A percentile compares a stretch with the other conserved stretches of the same genome.
These are phyloP conservation scores for Dromococcyx pavoninus DNA, from an alignment of 2,797 vertebrate species.

Conservation along the genomic window DNA sequence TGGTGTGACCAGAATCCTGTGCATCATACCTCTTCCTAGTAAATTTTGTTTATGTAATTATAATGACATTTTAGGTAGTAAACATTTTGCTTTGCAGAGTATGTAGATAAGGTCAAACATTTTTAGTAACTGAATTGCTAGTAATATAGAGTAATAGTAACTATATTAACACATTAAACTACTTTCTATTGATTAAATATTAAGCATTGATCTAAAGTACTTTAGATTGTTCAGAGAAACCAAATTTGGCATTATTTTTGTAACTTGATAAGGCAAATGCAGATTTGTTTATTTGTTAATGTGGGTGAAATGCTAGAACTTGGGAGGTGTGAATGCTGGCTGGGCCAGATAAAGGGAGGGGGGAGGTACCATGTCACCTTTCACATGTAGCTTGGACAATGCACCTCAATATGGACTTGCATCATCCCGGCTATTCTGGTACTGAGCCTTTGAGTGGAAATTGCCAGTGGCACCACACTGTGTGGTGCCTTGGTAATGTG, in stretches of 20 bases:
- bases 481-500: constrained; percentile 42
- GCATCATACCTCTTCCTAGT: constrained; percentile 43
- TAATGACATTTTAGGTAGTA: constrained; percentile 9
- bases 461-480: background rate
- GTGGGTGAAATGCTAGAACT: background rate
- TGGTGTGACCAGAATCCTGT: constrained; percentile 33
- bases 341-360: constrained; percentile 10
- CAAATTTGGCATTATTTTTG: background rate
- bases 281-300: background rate
- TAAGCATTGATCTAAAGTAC: background rate
- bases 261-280: background rate
- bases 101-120: background rate
- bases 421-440: constrained; percentile 74
- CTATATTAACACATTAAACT: background rate
- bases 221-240: background rate
- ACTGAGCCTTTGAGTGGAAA: constrained; percentile 57
- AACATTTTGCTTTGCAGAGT: constrained; percentile 36
- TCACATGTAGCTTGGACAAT: constrained; percentile 63
- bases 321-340: background rate
- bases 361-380: constrained; percentile 22
- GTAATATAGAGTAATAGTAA: background rate
- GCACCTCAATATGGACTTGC: constrained; percentile 72
- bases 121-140: background rate
- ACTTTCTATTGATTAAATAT: background rate
- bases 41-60: background rate